Evolutionary conservation across 2,888 invertebrate genomes (phyloP).

Genomic region (Hydrotaea cyrtoneurina): DNA sequence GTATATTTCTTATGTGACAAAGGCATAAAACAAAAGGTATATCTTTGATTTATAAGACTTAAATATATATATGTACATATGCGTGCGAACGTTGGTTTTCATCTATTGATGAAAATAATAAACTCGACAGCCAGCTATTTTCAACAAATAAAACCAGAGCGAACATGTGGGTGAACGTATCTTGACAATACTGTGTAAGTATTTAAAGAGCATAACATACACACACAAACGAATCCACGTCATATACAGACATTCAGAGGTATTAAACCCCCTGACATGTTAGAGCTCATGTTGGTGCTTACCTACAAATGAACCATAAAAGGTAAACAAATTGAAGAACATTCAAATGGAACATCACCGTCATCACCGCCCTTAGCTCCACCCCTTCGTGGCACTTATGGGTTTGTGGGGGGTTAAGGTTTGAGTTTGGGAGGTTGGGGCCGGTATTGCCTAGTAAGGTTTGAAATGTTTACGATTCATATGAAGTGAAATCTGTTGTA

Average conservation of each 20-base stretch:
- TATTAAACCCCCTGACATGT: too few relatives aligned
- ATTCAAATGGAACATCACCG: conserved; percentile 3
- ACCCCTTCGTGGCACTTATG: background rate
- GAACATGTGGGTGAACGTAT: background rate
- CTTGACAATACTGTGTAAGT: background rate
- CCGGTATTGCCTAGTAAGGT: background rate
- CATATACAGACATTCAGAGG: too few relatives aligned
- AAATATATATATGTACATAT: background rate
- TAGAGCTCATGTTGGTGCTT: too few relatives aligned
- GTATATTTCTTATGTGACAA: background rate
- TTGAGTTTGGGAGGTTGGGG: background rate
- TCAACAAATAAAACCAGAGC: background rate
- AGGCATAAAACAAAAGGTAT: background rate
- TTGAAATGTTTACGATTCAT: background rate
- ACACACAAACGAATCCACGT: background rate
- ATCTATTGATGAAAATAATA: conserved; percentile 3
- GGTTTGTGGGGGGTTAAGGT: background rate
- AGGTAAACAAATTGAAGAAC: conserved; percentile 27
- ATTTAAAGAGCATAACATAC: background rate
- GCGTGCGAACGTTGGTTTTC: background rate
- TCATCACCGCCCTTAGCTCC: background rate
- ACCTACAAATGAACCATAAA: conserved; percentile 24
- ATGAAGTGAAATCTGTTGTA: background rate
- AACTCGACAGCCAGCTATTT: conserved; percentile 3
- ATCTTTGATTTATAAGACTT: background rate